A percentile compares a stretch with the other conserved stretches of the same genome.
Evolutionary conservation across 2,797 vertebrate species (phyloP).

Genomic region (Anolis apletophallus): DNA sequence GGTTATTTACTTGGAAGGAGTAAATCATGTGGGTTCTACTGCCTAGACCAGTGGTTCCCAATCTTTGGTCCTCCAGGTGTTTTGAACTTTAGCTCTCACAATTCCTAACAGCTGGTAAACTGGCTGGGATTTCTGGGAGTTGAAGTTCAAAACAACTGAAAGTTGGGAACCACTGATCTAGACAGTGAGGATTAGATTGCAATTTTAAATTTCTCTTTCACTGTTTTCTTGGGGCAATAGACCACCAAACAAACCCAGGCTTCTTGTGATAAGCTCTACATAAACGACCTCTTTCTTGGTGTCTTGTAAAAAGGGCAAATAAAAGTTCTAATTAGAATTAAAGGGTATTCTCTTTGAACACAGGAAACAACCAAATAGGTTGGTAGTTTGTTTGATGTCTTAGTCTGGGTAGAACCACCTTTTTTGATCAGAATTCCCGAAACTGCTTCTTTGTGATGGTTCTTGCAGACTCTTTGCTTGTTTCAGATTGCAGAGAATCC

Average conservation of each 20-base stretch:
- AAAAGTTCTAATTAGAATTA: background rate
- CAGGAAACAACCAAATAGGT: conserved; percentile 42
- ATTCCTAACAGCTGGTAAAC: no score
- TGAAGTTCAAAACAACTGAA: no score
- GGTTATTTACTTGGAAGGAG: background rate
- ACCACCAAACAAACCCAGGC: background rate
- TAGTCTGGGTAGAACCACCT: conserved; percentile 37
- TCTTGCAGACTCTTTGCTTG: background rate
- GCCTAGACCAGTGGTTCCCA: no score
- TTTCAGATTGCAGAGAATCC: background rate
- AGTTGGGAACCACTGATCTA: no score
- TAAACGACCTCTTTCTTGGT: background rate
- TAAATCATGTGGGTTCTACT: background rate
- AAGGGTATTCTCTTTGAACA: conserved; percentile 17
- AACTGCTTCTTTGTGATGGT: background rate
- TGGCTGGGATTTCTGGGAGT: no score
- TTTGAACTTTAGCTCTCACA: no score
- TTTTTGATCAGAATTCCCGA: conserved; percentile 32
- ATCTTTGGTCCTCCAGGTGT: no score
- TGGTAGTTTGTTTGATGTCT: conserved; percentile 45
- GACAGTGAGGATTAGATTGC: background rate
- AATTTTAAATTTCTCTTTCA: background rate
- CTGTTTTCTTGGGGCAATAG: background rate
- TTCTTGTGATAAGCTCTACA: conserved; percentile 6
- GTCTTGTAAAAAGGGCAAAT: conserved; percentile 1